Evolutionary conservation across 2,113 vertebrate species (phyloP), one percentile per base, ranked within the genome.

Genomic region (Paralichthys olivaceus): DNA sequence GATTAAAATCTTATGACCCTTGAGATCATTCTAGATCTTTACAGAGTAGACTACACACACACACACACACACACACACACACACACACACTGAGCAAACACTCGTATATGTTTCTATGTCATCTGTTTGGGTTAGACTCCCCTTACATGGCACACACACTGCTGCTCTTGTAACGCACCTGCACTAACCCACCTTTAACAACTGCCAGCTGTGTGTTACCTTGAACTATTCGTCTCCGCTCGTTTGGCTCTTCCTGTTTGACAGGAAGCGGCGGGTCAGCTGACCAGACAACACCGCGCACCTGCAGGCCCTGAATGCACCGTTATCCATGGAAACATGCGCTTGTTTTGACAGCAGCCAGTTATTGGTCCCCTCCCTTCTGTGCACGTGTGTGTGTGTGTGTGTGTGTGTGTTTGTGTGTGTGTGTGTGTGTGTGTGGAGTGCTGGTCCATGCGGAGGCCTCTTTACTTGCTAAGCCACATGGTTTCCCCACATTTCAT

Each of bases 221-320:
- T 86, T 84, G 67, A 88, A 72, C 89, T 53, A 80, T 80, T 87
- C 83, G 80, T 89, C 87, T 84, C 55, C n/a, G 7, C 86, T 83
- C 80, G 58, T 81, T 84, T 51, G 3, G 61, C 62, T 69, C 88
- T 89, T 92, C 92, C 91, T 90, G 91, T 87, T 87, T 67, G 73
- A 87, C 92, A 92, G 92, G 91, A 94, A 94, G 83, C 23, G 11
- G 79, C 28, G 23, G 45, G 81, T 89, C 89, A 90, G 87, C 84
- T 90, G 91, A 84, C 89, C 84, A 89, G 82, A 83, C 80, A 67
- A 54, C 32, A 32, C 8, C 0, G 26, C 83, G 81, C 91, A 91
- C 91, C 90, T 92, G 90, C 83, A 49, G 76, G 69, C 85, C 81
- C 80, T 70, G 23, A 90, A 84, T 77, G 75, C 76, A 59, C 77